phyloP scores from a whole-genome alignment of 2,113 vertebrate species.

The Thoracochromis brauschi region DNA sequence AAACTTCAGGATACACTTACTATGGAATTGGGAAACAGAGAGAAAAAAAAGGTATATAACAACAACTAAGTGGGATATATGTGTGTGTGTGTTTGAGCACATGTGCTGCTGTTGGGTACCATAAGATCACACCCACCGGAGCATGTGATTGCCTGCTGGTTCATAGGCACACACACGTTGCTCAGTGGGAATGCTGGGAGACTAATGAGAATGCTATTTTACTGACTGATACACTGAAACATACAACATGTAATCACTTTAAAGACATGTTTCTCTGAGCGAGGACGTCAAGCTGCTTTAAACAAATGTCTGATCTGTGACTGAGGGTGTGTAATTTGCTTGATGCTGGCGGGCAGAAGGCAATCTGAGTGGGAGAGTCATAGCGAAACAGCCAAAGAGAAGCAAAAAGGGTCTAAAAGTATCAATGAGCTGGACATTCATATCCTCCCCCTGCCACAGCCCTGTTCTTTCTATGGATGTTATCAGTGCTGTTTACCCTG shows the following conservation, averaged over 20 bases:
- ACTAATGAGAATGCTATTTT: slow-evolving; percentile 50
- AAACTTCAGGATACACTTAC: slow-evolving; percentile 10
- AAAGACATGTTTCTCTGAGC: slow-evolving; percentile 45
- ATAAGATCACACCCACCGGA: slow-evolving; percentile 46
- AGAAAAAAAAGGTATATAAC: background rate
- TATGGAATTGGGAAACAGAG: background rate
- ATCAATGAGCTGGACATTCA: slow-evolving; percentile 47
- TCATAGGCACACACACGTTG: slow-evolving; percentile 52
- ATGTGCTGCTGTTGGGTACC: slow-evolving; percentile 30
- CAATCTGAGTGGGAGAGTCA: slow-evolving; percentile 50
- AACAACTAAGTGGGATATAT: background rate
- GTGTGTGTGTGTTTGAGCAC: background rate
- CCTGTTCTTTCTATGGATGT: slow-evolving; percentile 24
- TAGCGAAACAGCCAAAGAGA: background rate
- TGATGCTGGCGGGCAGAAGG: background rate
- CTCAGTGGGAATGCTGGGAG: slow-evolving; percentile 24
- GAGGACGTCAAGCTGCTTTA: slow-evolving; percentile 47
- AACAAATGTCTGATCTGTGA: slow-evolving; percentile 55
- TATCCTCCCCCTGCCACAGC: slow-evolving; percentile 3
- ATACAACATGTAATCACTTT: slow-evolving; percentile 58
- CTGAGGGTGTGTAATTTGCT: slow-evolving; percentile 43
- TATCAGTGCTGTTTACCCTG: slow-evolving; percentile 66
- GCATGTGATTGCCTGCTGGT: slow-evolving; percentile 39
- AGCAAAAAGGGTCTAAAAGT: slow-evolving; percentile 30
- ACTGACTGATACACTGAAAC: slow-evolving; percentile 49